Percentiles rank a stretch among this genome's conserved stretches.
Evolutionary conservation across 2,888 invertebrate genomes (phyloP).

Genomic region (Amiota mariae): DNA sequence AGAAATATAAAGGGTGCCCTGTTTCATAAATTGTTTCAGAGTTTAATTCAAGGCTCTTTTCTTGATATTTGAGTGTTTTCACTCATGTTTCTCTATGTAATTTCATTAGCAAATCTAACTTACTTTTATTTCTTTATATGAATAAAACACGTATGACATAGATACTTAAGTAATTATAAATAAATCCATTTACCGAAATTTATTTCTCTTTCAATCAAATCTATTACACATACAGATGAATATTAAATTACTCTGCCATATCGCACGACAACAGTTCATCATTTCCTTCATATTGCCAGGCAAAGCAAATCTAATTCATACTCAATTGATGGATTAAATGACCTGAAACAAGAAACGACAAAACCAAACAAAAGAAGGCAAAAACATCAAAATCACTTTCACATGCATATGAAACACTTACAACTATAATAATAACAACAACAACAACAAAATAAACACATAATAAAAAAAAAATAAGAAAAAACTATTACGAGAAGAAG

Average conservation of each 20-base stretch:
- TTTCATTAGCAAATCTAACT: too few relatives aligned
- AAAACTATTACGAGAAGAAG: constrained; percentile 12
- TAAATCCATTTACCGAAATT: constrained; percentile 2
- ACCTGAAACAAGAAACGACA: constrained; percentile 55
- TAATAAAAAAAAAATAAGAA: background rate
- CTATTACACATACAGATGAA: background rate
- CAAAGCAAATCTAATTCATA: constrained; percentile 33
- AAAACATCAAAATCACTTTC: constrained; percentile 20
- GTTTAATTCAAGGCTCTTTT: too few relatives aligned
- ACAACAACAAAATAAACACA: background rate
- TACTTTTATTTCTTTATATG: too few relatives aligned
- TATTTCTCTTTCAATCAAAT: constrained; percentile 17
- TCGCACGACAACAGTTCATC: constrained; percentile 14
- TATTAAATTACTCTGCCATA: background rate
- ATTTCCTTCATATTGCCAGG: too few relatives aligned
- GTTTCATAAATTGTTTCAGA: too few relatives aligned
- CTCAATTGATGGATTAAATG: constrained; percentile 61
- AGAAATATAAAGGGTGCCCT: too few relatives aligned
- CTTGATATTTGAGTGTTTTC: too few relatives aligned
- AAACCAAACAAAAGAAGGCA: constrained; percentile 9
- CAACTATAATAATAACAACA: background rate
- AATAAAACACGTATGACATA: too few relatives aligned
- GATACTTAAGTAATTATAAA: background rate
- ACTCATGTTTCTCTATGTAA: too few relatives aligned
- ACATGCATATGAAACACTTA: constrained; percentile 10